phyloP scores from a whole-genome alignment of 2,113 vertebrate genomes.

The Hyaena hyaena region DNA sequence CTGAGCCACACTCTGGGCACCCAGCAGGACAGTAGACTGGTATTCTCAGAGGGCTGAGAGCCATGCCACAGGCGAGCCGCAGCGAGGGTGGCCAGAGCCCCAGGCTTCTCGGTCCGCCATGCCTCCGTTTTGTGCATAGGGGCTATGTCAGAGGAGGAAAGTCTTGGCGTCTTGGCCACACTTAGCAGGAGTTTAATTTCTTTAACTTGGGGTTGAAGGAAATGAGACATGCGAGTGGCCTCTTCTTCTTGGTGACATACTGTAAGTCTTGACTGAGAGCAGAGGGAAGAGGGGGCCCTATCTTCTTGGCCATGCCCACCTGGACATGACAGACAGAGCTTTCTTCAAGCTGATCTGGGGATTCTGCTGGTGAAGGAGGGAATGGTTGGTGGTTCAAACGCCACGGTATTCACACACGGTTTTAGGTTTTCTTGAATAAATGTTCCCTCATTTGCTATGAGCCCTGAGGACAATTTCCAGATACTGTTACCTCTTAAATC shows the following conservation, averaged over 20 bases:
- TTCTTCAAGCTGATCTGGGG: not conserved
- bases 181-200: not conserved
- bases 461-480: not conserved
- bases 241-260: too few relatives aligned
- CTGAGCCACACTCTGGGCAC: not conserved
- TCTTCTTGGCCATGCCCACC: not conserved
- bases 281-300: not conserved
- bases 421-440: not conserved
- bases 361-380: not conserved
- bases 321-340: not conserved
- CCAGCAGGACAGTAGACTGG: not conserved
- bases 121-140: not conserved
- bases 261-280: not conserved
- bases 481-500: not conserved
- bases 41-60: not conserved
- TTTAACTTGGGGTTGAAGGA: not conserved
- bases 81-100: not conserved
- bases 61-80: not conserved
- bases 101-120: not conserved
- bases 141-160: not conserved
- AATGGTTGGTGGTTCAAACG: not conserved
- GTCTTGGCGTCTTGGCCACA: not conserved
- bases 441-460: not conserved
- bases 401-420: not conserved
- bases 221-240: not conserved